Base-by-base conservation (phyloP, 2,888 invertebrate genomes). In the Plebejus anna region DNA sequence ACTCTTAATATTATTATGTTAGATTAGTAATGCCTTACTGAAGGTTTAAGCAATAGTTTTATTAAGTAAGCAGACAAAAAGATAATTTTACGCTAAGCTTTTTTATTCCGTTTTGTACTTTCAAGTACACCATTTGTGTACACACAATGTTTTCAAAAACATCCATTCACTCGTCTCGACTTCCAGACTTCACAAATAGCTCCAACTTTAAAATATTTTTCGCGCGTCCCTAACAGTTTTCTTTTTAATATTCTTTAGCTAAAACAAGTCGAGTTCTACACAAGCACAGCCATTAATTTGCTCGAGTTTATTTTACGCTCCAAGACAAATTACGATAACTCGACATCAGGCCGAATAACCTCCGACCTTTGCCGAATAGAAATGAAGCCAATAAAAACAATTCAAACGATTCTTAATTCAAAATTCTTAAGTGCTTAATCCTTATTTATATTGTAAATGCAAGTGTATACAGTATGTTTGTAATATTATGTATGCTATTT, bases 251-350 rank as follows among this genome's bases (percentile, higher is more conserved):
- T 66, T 66, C 66, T 66, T 66, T 66, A 66, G 16, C 66, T 66
- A 66, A 66, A 66, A 66, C 66, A 66, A 66, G 66, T 66, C 32
- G 66, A 66, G 66, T 32, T 66, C 66, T 66, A 36, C 32, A 36
- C 32, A 66, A 66, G 66, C 66, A 66, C 66, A 16, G 32, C 66
- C 9, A 72, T 22, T 72, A 72, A 47, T 72, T 72, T 66, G 32
- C 72, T 47, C 28, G 72, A 72, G 42, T 72, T 72, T 72, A 9
- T 72, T 72, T 72, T 72, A 72, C 72, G 22, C 22, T 7, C 47
- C 28, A 47, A 72, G 32, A 73, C 47, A 28, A 73, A 73, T 73
- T 73, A 73, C 51, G 22, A 73, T 73, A 55, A 73, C 73, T 22
- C 32, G 32, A 73, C 73, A 55, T 73, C 11, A 32, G 28, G 70